These are phyloP conservation scores for Ornithorhynchus anatinus DNA, from an alignment of 2,113 vertebrate genomes.

Conservation along the genomic window DNA sequence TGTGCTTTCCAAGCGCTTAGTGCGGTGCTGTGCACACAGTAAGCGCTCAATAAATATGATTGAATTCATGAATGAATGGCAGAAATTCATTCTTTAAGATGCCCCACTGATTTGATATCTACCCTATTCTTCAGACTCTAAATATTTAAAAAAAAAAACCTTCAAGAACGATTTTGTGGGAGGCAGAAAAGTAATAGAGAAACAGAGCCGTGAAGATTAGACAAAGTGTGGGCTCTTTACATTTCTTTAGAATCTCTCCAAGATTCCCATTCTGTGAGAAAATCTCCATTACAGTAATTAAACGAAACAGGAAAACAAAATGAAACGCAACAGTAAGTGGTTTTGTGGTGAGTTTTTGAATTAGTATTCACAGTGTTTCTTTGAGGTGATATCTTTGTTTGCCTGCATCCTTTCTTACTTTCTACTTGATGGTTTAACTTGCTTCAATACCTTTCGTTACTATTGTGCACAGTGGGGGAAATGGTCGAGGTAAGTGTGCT, in stretches of 20 bases:
- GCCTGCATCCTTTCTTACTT: neutral
- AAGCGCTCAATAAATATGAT: too few species aligned
- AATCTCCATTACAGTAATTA: conserved; percentile 17
- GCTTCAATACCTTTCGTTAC: neutral
- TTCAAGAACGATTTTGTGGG: neutral
- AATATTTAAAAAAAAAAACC: conserved; percentile 4
- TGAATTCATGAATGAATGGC: too few species aligned
- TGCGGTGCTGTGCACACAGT: too few species aligned
- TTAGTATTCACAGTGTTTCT: neutral
- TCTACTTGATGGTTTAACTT: neutral
- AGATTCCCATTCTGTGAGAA: conserved; percentile 10
- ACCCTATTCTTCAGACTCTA: neutral
- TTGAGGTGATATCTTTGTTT: neutral
- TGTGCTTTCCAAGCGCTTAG: too few species aligned
- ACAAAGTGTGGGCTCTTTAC: conserved; percentile 22
- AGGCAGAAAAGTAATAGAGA: conserved; percentile 8
- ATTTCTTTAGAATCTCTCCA: conserved; percentile 17
- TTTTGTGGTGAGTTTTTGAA: neutral
- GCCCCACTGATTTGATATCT: neutral
- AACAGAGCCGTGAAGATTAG: conserved; percentile 4
- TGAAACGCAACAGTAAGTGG: neutral
- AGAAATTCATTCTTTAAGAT: neutral
- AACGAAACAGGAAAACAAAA: neutral
- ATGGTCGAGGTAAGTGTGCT: neutral
- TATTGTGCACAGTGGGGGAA: neutral